Conservation (phyloP, 2,113 vertebrate species). For the Lates calcarifer region DNA sequence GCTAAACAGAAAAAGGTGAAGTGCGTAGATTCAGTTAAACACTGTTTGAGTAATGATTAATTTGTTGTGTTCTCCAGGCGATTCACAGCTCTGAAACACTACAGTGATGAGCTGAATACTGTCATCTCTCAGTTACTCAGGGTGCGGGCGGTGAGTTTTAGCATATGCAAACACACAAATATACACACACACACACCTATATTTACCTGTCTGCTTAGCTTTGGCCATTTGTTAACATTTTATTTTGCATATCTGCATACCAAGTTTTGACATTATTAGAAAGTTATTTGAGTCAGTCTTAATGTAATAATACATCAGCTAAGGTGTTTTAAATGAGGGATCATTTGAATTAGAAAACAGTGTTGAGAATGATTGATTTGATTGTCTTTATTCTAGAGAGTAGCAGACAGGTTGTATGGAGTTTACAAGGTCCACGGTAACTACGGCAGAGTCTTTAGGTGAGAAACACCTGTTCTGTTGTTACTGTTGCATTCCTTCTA, state of each 20-base stretch:
- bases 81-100: constrained; percentile 93
- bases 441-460: constrained; percentile 97
- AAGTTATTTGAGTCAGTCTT: not conserved
- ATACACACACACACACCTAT: not conserved
- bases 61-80: constrained; percentile 85
- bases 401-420: constrained; percentile 93
- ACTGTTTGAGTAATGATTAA: not conserved
- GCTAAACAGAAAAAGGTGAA: not conserved
- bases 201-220: not conserved
- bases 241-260: constrained; percentile 20
- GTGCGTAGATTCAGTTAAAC: not conserved
- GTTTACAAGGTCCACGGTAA: constrained; percentile 97
- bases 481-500: not conserved
- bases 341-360: not conserved
- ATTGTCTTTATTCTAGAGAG: constrained; percentile 84
- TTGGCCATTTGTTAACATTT: not conserved
- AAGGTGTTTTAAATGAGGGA: not conserved
- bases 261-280: not conserved
- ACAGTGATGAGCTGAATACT: constrained; percentile 92
- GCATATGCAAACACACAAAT: not conserved
- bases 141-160: constrained; percentile 92
- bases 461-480: constrained; percentile 24
- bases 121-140: constrained; percentile 93
- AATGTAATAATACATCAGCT: not conserved
- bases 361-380: not conserved